Evolutionary conservation across 1,140 invertebrate species (phyloP), one percentile per base, ranked within the genome.

Genomic region (Bombus waltoni): DNA sequence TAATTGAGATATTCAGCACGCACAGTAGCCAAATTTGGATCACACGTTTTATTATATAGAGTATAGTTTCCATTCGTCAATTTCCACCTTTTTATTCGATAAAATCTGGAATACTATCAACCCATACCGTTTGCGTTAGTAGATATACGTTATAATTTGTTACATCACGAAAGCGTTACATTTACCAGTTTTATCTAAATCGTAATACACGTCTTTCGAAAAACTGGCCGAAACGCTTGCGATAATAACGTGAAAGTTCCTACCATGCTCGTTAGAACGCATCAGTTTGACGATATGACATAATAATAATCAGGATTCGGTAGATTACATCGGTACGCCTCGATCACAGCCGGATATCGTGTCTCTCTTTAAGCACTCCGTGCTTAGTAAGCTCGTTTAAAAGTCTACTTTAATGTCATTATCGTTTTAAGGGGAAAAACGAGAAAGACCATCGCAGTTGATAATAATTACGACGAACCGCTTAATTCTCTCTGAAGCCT

Each of bases 361-460:
- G 22, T 25, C 9, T 8, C 62, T 62, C 73, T 80, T 38, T 28
- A 73, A 40, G 11, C 32, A 13, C 6, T 13, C 38, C 4, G 11
- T 38, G 66, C 42, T 80, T 72, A 25, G 42, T 13, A 62, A 81
- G 77, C 83, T 85, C 68, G 68, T 81, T 62, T 35, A 35, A 47
- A n/a, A 47, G 4, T n/a, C 25, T 2, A 15, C 32, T 18, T 38
- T 47, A 71, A 73, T 8, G 65, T 47, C 32, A 53, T 85, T 72
- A 59, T 18, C 11, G n/a, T 42, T 47, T 76, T 9, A 44, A 42
- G 1, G 9, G 8, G 35, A 59, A 68, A 57, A 35, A 13, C 8
- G 28, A 22, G 25, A 25, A 25, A 40, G 32, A n/a, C 32, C 13
- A 15, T 3, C n/a, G 22, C 3, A 3, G 40, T 42, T 47, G 59